A percentile compares a stretch with the other conserved stretches of the same genome.
phyloP scores from a whole-genome alignment of 1,140 invertebrate species.

The Sarcophaga bullata region DNA sequence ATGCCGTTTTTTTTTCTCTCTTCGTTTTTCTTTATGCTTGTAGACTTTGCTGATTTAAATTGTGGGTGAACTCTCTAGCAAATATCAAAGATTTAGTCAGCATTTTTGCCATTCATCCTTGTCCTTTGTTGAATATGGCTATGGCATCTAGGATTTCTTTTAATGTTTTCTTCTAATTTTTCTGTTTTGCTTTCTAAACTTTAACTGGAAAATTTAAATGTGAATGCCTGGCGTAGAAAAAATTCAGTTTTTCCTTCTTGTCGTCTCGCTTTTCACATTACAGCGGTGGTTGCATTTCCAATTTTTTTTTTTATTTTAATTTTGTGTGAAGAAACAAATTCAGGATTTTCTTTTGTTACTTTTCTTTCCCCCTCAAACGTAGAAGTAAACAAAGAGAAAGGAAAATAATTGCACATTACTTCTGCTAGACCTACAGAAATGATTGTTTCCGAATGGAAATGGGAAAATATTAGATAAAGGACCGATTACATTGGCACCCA shows the following conservation, averaged over 20 bases:
- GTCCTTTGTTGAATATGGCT: not conserved
- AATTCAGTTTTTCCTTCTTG: no score
- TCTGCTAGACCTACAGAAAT: not conserved
- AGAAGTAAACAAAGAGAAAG: no score
- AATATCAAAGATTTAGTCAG: not conserved
- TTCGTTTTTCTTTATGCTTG: not conserved
- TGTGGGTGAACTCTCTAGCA: not conserved
- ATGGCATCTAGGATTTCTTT: not conserved
- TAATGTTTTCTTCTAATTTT: not conserved
- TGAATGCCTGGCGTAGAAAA: not conserved
- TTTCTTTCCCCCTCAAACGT: not conserved
- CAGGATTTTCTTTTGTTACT: not conserved
- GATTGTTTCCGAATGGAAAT: slow-evolving; percentile 5
- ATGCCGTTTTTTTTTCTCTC: not conserved
- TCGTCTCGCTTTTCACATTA: no score
- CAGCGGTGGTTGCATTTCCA: no score
- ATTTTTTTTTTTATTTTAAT: not conserved
- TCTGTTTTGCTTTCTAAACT: not conserved
- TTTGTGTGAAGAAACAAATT: not conserved
- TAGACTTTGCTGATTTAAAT: not conserved
- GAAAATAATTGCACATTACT: not conserved
- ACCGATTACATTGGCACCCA: no score
- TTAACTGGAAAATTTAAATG: not conserved
- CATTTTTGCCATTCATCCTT: not conserved
- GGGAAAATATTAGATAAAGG: no score